Evolutionary conservation across 2,888 invertebrate species (phyloP).

Genomic region (Tridacna crocea): DNA sequence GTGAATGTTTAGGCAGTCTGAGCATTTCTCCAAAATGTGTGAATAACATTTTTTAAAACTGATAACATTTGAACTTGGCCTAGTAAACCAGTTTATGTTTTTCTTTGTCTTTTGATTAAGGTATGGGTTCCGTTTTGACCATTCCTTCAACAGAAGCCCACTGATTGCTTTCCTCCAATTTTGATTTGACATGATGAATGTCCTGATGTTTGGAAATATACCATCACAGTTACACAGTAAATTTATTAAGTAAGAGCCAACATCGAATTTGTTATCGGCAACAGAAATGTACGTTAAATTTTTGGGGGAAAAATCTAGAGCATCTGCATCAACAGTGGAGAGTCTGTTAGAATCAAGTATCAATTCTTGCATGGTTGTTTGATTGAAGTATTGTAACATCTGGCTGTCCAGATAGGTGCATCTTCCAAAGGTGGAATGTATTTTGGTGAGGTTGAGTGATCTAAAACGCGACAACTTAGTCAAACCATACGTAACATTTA

Average conservation of each 20-base stretch:
- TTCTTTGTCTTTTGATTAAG: not conserved
- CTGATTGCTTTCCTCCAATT: slow-evolving; percentile 1
- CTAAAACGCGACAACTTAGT: not conserved
- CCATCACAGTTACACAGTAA: not conserved
- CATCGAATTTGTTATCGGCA: not conserved
- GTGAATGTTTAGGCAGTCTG: not conserved
- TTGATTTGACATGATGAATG: not conserved
- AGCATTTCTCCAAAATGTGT: not conserved
- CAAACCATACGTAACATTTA: not conserved
- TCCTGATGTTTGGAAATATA: not conserved
- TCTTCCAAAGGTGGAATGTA: not conserved
- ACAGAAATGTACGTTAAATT: not conserved
- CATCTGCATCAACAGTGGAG: not conserved
- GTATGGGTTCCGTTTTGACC: too few relatives aligned
- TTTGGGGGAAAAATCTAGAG: not conserved
- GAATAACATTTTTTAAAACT: not conserved
- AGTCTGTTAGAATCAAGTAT: slow-evolving; percentile 5
- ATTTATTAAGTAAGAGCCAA: not conserved
- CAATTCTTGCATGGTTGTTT: not conserved
- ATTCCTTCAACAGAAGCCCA: too few relatives aligned
- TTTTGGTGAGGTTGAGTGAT: not conserved
- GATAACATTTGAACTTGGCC: not conserved
- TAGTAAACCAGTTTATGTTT: not conserved
- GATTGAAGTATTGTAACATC: not conserved
- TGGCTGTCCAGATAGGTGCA: not conserved